Base-by-base conservation (phyloP, 2,888 invertebrate genomes). In the Pediacus dermestoides region DNA sequence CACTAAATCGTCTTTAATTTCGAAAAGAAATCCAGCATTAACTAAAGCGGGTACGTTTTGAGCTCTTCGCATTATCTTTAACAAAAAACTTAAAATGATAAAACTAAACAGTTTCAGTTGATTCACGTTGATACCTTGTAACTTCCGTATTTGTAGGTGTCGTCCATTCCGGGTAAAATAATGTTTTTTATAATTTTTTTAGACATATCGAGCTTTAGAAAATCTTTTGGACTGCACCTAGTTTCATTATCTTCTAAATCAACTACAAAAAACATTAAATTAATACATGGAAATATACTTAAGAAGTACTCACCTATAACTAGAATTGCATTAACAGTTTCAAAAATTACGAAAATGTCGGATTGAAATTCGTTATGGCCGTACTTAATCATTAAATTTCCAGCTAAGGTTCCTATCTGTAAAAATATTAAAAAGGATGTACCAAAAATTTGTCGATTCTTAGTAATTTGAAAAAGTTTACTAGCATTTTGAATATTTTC, bases 1-100 rank as follows among this genome's bases (percentile, higher is more conserved):
- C 1, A 77, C 61, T 16, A 70, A 60, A 23, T 66, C 66, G 28
- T 74, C 53, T 40, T 69, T 52, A 27, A 85, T 61, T 58, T 78
- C 74, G 39, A 83, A 75, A 1, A 81, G 66, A 59, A 87, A 86
- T 2, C 77, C 87, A 9, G 83, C 82, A 53, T 87, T 85, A 0
- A 88, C 81, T 55, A 81, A 77, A 0, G 86, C 86, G 51, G 84
- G 85, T 0, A 84, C 79, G 55, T 84, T 85, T 68, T 84, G 83
- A 1, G 81, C 74, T 38, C 85, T 70, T 1, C 82, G 77, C 77
- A 82, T 82, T 37, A 87, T 77, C 85, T 86, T n/a, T n/a, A n/a
- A n/a, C n/a, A n/a, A n/a, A n/a, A n/a, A n/a, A n/a, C n/a, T n/a
- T n/a, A n/a, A n/a, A n/a, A n/a, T n/a, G n/a, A n/a, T n/a, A n/a